These are phyloP conservation scores for Nymphicus hollandicus DNA, from an alignment of 2,113 vertebrate genomes.

Conservation along the genomic window DNA sequence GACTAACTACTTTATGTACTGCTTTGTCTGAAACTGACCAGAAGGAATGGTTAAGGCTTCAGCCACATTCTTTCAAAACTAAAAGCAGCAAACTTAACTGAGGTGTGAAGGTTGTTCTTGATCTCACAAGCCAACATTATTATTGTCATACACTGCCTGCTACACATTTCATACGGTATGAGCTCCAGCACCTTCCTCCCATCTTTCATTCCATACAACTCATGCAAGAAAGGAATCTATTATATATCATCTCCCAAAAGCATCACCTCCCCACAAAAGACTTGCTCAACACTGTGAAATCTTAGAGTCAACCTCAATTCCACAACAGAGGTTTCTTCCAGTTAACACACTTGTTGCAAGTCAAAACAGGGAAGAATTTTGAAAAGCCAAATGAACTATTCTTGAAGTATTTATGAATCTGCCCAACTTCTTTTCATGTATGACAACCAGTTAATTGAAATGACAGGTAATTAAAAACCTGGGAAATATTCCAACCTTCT, in stretches of 20 bases:
- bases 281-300: neutral
- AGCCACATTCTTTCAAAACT: neutral
- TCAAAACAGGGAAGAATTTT: neutral
- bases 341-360: neutral
- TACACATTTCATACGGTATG: neutral
- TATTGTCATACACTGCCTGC: neutral
- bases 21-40: neutral
- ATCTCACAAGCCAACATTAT: neutral
- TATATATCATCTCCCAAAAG: neutral
- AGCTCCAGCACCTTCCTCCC: neutral
- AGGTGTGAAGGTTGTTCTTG: neutral
- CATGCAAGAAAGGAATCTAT: neutral
- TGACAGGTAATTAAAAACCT: conserved; percentile 78
- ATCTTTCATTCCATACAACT: neutral
- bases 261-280: neutral
- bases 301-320: neutral
- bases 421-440: conserved; percentile 53
- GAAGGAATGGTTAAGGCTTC: neutral
- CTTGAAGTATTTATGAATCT: conserved; percentile 24
- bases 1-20: neutral
- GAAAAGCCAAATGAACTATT: neutral
- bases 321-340: neutral
- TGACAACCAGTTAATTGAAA: conserved; percentile 73
- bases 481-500: conserved; percentile 90
- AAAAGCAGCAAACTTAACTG: neutral